A percentile compares a stretch with the other conserved stretches of the same genome.
phyloP scores from a whole-genome alignment of 2,888 invertebrate species.

The Hypsopygia costalis region DNA sequence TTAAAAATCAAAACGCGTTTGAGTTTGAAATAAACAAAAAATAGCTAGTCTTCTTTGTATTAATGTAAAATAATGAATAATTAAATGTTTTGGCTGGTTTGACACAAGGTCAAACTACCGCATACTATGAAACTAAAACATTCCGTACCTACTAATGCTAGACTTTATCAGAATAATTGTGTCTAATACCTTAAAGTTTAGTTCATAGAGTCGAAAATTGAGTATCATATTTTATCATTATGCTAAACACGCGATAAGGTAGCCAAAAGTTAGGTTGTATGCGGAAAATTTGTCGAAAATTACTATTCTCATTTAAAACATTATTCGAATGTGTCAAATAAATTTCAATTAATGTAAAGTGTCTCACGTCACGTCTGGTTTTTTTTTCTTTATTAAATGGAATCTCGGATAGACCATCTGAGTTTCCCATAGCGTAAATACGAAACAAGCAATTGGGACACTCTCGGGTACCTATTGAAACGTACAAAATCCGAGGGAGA shows the following conservation, averaged over 20 bases:
- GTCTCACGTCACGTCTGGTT: too few species aligned
- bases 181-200: background rate
- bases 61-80: slow-evolving; percentile 52
- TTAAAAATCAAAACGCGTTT: background rate
- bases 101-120: slow-evolving; percentile 36
- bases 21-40: background rate
- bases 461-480: too few species aligned
- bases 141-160: background rate
- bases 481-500: too few species aligned
- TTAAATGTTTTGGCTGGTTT: slow-evolving; percentile 43
- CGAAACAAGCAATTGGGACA: too few species aligned
- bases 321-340: too few species aligned
- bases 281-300: background rate
- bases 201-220: background rate
- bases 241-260: slow-evolving; percentile 10
- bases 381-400: too few species aligned
- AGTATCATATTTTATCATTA: background rate
- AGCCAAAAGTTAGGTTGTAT: background rate
- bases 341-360: too few species aligned
- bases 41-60: slow-evolving; percentile 34
- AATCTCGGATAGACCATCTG: too few species aligned
- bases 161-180: background rate
- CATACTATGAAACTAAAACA: slow-evolving; percentile 26
- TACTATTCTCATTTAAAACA: too few species aligned
- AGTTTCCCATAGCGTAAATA: too few species aligned